phyloP scores from a whole-genome alignment of 2,888 invertebrate genomes.

The Acronicta aceris region DNA sequence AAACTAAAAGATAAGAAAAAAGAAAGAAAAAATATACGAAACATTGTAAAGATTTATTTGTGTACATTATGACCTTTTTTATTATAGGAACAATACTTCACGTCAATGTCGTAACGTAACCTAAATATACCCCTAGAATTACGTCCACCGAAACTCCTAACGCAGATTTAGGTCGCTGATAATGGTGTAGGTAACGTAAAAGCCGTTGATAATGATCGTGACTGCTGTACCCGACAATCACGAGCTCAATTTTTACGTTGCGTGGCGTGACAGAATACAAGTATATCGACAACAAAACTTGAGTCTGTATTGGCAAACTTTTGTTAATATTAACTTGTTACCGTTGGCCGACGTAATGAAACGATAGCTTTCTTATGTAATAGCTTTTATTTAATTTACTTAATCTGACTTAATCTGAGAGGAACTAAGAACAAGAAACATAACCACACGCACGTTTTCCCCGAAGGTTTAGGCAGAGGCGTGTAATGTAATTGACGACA shows the following conservation, averaged over 20 bases:
- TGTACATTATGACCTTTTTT: no score
- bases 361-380: not conserved
- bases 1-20: no score
- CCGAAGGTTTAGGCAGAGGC: no score
- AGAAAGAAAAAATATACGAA: no score
- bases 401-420: not conserved
- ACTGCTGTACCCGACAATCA: slow-evolving; percentile 18
- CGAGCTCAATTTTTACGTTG: slow-evolving; percentile 1
- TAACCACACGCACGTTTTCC: no score
- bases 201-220: slow-evolving; percentile 19
- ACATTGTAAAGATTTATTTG: not conserved
- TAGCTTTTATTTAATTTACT: slow-evolving; percentile 10
- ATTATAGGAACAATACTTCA: no score
- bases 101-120: slow-evolving; percentile 9
- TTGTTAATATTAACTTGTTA: slow-evolving; percentile 21
- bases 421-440: not conserved
- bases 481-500: no score
- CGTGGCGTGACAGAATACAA: slow-evolving; percentile 12
- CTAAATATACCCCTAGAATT: slow-evolving; percentile 16
- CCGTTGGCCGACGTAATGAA: not conserved
- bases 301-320: slow-evolving; percentile 11
- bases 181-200: slow-evolving; percentile 33
- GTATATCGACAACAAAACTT: slow-evolving; percentile 21
- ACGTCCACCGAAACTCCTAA: slow-evolving; percentile 20
- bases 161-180: slow-evolving; percentile 46